Evolutionary conservation across 1,140 invertebrate genomes (phyloP), one percentile per base, ranked within the genome.

Genomic region (Zeugodacus cucurbitae): DNA sequence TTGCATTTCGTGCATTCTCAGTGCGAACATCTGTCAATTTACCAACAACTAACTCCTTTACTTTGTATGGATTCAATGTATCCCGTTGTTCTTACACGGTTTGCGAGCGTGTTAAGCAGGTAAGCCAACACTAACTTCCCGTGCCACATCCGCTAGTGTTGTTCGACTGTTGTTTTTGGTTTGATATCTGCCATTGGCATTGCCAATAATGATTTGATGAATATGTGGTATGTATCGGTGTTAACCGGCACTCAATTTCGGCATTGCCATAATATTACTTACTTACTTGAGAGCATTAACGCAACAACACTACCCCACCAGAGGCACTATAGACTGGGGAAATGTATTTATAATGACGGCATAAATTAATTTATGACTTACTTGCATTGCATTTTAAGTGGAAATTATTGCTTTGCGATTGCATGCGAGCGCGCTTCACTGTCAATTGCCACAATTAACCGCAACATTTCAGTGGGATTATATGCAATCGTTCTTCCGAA

Each of bases 341-440:
- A 14, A 82, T 29, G 41, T 82, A 82, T 82, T 44, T 48, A 82
- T 82, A 48, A 82, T 82, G 41, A 48, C 11, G 14, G 41, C 74
- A 82, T 82, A 48, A 82, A 82, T 82, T 82, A 82, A 82, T 82
- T 82, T 82, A 82, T 82, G 74, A 82, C 74, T 82, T 82, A 48
- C 74, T 82, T 82, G 41, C 74, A 82, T 48, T 44, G 41, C 41
- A 82, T 82, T 82, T 82, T 82, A 82, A 82, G 74, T 82, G 41
- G n/a, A 54, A 48, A 26, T 48, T 82, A 82, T 82, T 82, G 74
- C 74, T 48, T 82, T 82, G 37, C 41, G 74, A 54, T 82, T 74
- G 67, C 67, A 20, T 41, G 44, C 41, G 74, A 48, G 41, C 26
- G 41, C 26, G 41, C 20, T 78, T 48, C 37, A n/a, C 74, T 44